Percentiles rank a stretch among this genome's conserved stretches.
Conservation (phyloP, 2,797 vertebrate species). For the Melanotaenia pygmaea region DNA sequence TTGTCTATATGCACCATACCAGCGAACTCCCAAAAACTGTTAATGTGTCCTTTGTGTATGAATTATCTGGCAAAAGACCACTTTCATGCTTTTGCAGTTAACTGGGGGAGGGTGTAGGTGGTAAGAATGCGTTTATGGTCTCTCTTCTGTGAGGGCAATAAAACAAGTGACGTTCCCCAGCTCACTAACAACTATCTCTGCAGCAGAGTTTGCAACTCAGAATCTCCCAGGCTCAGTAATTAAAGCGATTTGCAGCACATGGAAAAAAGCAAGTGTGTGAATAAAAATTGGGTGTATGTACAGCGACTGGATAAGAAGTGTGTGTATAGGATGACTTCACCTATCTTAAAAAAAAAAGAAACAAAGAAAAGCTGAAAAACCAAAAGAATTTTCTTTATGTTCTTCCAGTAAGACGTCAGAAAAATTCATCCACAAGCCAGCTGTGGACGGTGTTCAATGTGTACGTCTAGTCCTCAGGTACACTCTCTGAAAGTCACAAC, state of each 20-base stretch:
- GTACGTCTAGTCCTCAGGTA: conserved; percentile 51
- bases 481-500: conserved; percentile 32
- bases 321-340: conserved; percentile 37
- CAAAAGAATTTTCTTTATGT: conserved; percentile 49
- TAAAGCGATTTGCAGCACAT: conserved; percentile 49
- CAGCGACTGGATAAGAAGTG: neutral
- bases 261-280: conserved; percentile 21
- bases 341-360: conserved; percentile 3
- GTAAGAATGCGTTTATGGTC: conserved; percentile 84
- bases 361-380: conserved; percentile 17
- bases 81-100: conserved; percentile 65
- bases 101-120: conserved; percentile 70
- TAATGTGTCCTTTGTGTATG: conserved; percentile 63
- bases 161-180: conserved; percentile 82
- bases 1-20: conserved; percentile 46
- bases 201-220: conserved; percentile 63
- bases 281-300: neutral
- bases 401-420: conserved; percentile 28
- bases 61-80: conserved; percentile 64
- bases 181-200: conserved; percentile 80
- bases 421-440: conserved; percentile 37
- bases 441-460: conserved; percentile 31
- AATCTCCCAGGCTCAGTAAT: conserved; percentile 43
- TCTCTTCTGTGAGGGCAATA: conserved; percentile 81
- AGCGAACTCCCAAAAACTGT: conserved; percentile 45